Evolutionary conservation across 2,888 invertebrate genomes (phyloP), one percentile per base, ranked within the genome.

Genomic region (Tenthredo notha): DNA sequence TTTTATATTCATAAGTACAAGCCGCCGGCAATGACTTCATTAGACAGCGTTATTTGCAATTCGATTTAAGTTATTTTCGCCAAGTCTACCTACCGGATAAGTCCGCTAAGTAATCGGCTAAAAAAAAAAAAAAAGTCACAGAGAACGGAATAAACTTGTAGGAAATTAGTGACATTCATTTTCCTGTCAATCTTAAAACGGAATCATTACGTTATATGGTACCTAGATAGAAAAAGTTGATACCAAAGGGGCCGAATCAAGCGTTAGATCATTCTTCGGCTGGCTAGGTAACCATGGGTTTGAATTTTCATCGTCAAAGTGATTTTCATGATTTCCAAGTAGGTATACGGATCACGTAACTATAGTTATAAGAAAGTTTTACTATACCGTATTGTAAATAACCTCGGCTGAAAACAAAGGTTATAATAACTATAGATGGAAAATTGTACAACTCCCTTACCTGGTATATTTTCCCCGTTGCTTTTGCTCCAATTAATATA

Each of bases 401-500:
- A 43, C 40, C 43, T n/a, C 40, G 40, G 21, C 25, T 7, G 4
- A 0, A 43, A 7, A 74, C 77, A 77, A 33, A 77, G 77, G 77
- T 77, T 67, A 25, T 75, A 54, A 77, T 37, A 54, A 25, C 77
- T 54, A 77, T 29, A 29, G 18, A 18, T 29, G 50, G 54, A 54
- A 77, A 77, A 77, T n/a, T 50, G 18, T 43, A 37, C 1, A 4
- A 15, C 77, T 77, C 50, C 33, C 54, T 47, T 77, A 29, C 54
- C 10, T 15, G 54, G 18, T 6, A n/a, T 15, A 29, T 77, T 29
- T 77, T 33, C 77, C 21, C 77, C 21, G 61, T 33, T 61, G 18
- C 80, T 80, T 80, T 58, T 37, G 80, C 80, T 40, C 80, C 80
- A 61, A 80, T 80, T 80, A 40, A 80, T 80, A 61, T 37, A 80